Base-by-base conservation (phyloP, 1,140 invertebrate species). In the Ips nitidus region DNA sequence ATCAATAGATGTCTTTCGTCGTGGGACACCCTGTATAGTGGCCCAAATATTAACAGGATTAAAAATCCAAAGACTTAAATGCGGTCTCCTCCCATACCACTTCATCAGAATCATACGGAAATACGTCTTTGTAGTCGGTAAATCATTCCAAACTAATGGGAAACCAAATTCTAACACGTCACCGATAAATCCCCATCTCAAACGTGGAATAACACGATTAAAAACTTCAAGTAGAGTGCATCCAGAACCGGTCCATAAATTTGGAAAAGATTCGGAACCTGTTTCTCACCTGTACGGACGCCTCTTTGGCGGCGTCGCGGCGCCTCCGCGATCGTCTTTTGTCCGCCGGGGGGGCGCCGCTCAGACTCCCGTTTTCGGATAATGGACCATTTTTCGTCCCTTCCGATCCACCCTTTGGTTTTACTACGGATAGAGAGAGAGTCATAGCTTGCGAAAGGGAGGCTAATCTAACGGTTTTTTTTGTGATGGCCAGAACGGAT, bases 331-430 rank as follows among this genome's bases (percentile, higher is more conserved):
- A 50, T 52, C 53, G 52, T 70, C 69, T 70, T 70, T 70, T 70
- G 69, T 70, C 62, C 69, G 43, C 61, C 60, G 52, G 47, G 61
- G 22, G 66, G 69, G 69, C 69, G 69, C 69, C 69, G 62, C 38
- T 65, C 58, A 70, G 69, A 70, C 69, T 70, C 55, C 62, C 53
- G 61, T 70, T 22, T 65, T 70, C 69, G 61, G 62, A 64, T 64
- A 70, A 70, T 70, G 60, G 69, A 70, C 62, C 69, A 65, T 70
- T 70, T 70, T 70, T 70, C 69, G 61, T 70, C 61, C 69, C 69
- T 70, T 70, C 61, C 62, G 43, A 52, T 58, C 69, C 62, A 64
- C 69, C 69, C 69, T 53, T 64, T 59, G 52, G 47, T 61, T 70
- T 65, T 53, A 45, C 7, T 40, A 50, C 42, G 56, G 37, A 41